A percentile compares a stretch with the other conserved stretches of the same genome.
phyloP scores from a whole-genome alignment of 2,888 invertebrate genomes.

The Bugula neritina region DNA sequence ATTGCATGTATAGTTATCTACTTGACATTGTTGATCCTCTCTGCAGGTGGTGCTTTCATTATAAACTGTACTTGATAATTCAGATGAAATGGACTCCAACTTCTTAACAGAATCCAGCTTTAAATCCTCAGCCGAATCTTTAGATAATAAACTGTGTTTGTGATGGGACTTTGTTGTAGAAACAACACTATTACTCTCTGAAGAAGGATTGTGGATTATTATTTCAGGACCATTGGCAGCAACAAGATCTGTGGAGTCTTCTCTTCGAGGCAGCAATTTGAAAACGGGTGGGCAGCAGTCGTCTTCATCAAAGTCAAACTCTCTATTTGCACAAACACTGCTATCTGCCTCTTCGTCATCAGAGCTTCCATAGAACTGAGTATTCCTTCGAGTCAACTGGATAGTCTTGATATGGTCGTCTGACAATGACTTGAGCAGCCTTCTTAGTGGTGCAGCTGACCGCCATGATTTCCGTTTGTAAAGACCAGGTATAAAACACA shows the following conservation, averaged over 20 bases:
- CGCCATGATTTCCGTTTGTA: neutral
- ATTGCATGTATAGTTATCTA: too few species aligned
- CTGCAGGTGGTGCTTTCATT: neutral
- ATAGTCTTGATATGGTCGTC: neutral
- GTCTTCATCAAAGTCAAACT: neutral
- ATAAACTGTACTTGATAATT: neutral
- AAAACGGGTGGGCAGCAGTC: neutral
- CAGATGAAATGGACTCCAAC: neutral
- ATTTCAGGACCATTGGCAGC: slow-evolving; percentile 4
- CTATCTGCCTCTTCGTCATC: neutral
- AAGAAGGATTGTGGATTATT: neutral
- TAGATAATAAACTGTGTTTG: neutral
- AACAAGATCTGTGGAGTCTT: neutral
- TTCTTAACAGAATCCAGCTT: neutral
- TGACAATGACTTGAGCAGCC: neutral
- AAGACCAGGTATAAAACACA: slow-evolving; percentile 16
- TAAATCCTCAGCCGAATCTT: neutral
- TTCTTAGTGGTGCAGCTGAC: neutral
- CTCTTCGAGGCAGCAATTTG: neutral
- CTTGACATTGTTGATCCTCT: neutral
- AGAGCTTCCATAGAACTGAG: slow-evolving; percentile 24
- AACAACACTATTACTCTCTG: neutral
- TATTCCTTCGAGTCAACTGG: slow-evolving; percentile 4
- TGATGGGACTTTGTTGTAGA: neutral
- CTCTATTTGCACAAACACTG: neutral